Conservation (phyloP, 1,140 invertebrate species). For the Brachionus rotundiformis region DNA sequence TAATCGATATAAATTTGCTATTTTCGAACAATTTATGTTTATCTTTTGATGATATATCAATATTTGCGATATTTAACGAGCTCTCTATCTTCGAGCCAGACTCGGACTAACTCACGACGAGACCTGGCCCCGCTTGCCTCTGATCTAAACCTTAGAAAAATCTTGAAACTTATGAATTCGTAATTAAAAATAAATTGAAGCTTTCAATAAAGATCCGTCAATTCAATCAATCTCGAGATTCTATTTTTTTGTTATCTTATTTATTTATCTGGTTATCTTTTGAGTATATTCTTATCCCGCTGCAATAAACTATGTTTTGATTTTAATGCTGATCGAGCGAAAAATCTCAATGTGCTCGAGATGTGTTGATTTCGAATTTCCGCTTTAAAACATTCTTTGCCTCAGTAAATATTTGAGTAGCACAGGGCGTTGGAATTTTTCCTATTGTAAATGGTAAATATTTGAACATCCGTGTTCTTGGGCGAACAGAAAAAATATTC, state of each 20-base stretch:
- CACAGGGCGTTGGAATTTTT: neutral
- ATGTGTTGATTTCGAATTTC: slow-evolving; percentile 31
- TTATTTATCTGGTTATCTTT: slow-evolving; percentile 30
- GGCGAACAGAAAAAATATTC: neutral
- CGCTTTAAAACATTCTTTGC: slow-evolving; percentile 4
- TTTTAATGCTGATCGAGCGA: slow-evolving; percentile 20
- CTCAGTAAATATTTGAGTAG: slow-evolving; percentile 37
- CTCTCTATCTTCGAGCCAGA: neutral
- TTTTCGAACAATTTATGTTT: slow-evolving; percentile 48
- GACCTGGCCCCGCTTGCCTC: neutral
- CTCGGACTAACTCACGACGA: neutral
- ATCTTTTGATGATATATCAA: slow-evolving; percentile 49
- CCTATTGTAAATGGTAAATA: slow-evolving; percentile 33
- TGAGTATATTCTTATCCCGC: slow-evolving; percentile 16
- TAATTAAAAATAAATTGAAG: slow-evolving; percentile 28
- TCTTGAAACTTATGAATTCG: slow-evolving; percentile 36
- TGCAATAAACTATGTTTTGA: neutral
- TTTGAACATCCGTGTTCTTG: slow-evolving; percentile 31
- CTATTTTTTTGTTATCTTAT: slow-evolving; percentile 28
- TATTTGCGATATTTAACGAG: slow-evolving; percentile 37
- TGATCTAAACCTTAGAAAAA: slow-evolving; percentile 40
- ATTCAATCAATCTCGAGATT: slow-evolving; percentile 4
- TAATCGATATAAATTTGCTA: slow-evolving; percentile 43
- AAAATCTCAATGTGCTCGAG: neutral
- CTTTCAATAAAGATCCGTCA: slow-evolving; percentile 20